Base-by-base conservation (phyloP, 1,140 invertebrate species). In the Procambarus virginalis region DNA sequence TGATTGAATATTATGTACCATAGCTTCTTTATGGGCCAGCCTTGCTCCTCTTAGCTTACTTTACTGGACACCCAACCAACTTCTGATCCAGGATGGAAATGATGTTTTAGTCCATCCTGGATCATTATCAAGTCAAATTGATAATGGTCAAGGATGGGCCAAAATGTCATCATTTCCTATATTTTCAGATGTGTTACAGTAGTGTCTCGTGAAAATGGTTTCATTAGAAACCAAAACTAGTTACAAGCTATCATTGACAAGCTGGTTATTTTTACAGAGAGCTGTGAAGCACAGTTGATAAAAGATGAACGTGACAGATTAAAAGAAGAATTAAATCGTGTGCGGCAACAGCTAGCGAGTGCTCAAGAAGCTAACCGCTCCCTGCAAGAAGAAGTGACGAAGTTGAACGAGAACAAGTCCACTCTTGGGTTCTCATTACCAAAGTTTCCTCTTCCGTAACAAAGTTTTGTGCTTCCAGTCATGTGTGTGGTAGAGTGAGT, bases 371-470 rank as follows among this genome's bases (percentile, higher is more conserved):
- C 60, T 12, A 82, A 82, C 34, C 45, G 80, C 58, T 81, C 79
- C 46, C 58, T 82, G 48, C 58, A 68, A 51, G 68, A n/a, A 68
- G 22, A 48, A 46, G 14, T 82, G 60, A 20, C 80, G 5, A 82
- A 82, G 80, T 17, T 82, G 60, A 22, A 82, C 58, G 80, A 68
- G 60, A 51, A 68, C 8, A 34, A 68, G 80, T 68, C 80, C 60
- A 68, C 58, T 64, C 49, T 46, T 48, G 80, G 80, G 6, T 82
- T 82, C 51, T 82, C 80, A 64, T 46, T 82, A 46, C 80, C 80
- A 3, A 82, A 82, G 34, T 82, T 82, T 68, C 80, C 80, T 64
- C 80, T 82, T 48, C 80, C 80, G 48, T 82, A 82, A 68, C 45
- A 55, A 60, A 60, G 80, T 48, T 60, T 9, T 68, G 22, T 46